Percentiles rank a stretch among this genome's conserved stretches.
These are phyloP conservation scores for Sylvietta virens DNA, from an alignment of 2,113 vertebrate genomes.

Conservation along the genomic window DNA sequence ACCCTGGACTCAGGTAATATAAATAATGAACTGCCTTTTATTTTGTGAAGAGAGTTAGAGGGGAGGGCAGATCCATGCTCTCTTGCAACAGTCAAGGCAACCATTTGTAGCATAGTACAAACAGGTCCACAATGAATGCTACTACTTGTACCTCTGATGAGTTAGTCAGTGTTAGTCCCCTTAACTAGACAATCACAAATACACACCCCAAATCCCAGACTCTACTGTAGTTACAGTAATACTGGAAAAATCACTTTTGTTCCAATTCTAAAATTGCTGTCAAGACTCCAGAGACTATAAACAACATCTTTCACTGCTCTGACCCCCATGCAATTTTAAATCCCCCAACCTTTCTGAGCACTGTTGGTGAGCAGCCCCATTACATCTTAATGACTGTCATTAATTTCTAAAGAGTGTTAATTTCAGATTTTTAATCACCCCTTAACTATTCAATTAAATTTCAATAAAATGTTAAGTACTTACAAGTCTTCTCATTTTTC, in stretches of 20 bases:
- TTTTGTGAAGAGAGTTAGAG: slow-evolving; percentile 47
- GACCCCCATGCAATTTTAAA: slow-evolving; percentile 87
- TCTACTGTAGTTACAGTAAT: slow-evolving; percentile 69
- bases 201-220: slow-evolving; percentile 45
- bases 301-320: slow-evolving; percentile 85
- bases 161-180: background rate
- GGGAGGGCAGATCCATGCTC: background rate
- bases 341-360: slow-evolving; percentile 86
- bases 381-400: slow-evolving; percentile 94
- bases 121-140: background rate
- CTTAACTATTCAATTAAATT: slow-evolving; percentile 94
- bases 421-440: slow-evolving; percentile 96
- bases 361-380: slow-evolving; percentile 85
- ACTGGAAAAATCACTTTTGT: slow-evolving; percentile 74
- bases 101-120: background rate
- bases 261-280: slow-evolving; percentile 78
- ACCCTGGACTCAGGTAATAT: slow-evolving; percentile 69
- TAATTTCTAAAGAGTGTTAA: slow-evolving; percentile 93
- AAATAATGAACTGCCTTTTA: slow-evolving; percentile 73
- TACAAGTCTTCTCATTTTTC: slow-evolving; percentile 87
- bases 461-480: slow-evolving; percentile 89
- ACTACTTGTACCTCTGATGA: background rate
- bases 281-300: slow-evolving; percentile 80
- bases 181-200: slow-evolving; percentile 65
- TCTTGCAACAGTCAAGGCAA: background rate